phyloP scores from a whole-genome alignment of 2,797 vertebrate genomes.

The Decapterus maruadsi region DNA sequence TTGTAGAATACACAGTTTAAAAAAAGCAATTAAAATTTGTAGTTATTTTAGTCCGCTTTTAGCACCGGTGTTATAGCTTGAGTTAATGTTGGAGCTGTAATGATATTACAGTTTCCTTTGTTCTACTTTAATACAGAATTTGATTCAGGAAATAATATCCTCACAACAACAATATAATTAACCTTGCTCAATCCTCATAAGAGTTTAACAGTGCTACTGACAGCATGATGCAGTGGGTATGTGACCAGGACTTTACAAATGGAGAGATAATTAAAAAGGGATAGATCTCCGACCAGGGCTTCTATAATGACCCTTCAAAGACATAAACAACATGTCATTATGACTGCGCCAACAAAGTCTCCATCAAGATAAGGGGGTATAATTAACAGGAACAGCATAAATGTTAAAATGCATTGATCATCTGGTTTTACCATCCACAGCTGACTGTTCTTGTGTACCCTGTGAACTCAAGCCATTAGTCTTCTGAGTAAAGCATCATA shows the following conservation, averaged over 20 bases:
- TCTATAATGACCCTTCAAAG: slow-evolving; percentile 63
- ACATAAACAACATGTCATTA: slow-evolving; percentile 70
- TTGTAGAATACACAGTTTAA: not conserved
- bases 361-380: slow-evolving; percentile 33
- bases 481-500: slow-evolving; percentile 24
- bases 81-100: not conserved
- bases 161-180: slow-evolving; percentile 52
- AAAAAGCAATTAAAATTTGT: not conserved
- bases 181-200: slow-evolving; percentile 55
- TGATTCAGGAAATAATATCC: slow-evolving; percentile 36
- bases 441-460: slow-evolving; percentile 35
- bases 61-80: not conserved
- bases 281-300: slow-evolving; percentile 51
- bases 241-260: slow-evolving; percentile 62
- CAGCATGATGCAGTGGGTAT: slow-evolving; percentile 51
- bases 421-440: slow-evolving; percentile 42
- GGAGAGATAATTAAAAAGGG: slow-evolving; percentile 68
- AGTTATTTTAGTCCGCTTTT: not conserved
- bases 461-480: slow-evolving; percentile 43
- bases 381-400: slow-evolving; percentile 56
- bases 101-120: slow-evolving; percentile 16
- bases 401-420: slow-evolving; percentile 64
- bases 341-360: slow-evolving; percentile 57
- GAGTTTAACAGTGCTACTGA: slow-evolving; percentile 54
- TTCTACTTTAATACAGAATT: slow-evolving; percentile 28